Evolutionary conservation across 2,888 invertebrate genomes (phyloP).

Genomic region (Scaptomyza polygonia): DNA sequence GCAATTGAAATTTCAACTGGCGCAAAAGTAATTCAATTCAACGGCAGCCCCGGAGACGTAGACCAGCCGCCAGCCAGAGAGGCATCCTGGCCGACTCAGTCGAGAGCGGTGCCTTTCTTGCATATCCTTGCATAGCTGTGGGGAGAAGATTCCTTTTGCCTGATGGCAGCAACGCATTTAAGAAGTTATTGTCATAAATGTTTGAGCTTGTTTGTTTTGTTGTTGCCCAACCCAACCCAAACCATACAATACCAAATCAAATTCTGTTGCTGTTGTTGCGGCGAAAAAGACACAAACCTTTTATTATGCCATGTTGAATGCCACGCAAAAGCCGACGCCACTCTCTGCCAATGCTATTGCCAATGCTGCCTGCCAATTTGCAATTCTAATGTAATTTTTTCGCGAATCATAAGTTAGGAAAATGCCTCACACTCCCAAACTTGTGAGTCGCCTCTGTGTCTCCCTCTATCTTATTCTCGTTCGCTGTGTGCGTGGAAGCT

Average conservation of each 20-base stretch:
- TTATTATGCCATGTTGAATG: slow-evolving; percentile 74
- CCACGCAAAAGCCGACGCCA: slow-evolving; percentile 27
- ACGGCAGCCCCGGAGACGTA: slow-evolving; percentile 68
- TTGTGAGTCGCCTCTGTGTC: slow-evolving; percentile 38
- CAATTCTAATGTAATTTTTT: slow-evolving; percentile 83
- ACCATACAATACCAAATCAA: slow-evolving; percentile 41
- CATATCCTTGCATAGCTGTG: slow-evolving; percentile 56
- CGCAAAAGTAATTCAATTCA: slow-evolving; percentile 81
- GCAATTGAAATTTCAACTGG: slow-evolving; percentile 79
- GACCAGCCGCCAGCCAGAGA: slow-evolving; percentile 44
- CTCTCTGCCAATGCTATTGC: neutral
- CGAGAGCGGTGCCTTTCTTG: slow-evolving; percentile 28
- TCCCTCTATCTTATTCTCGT: no score
- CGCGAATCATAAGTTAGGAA: slow-evolving; percentile 78
- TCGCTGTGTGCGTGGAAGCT: slow-evolving; percentile 4
- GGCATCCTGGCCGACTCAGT: slow-evolving; percentile 13
- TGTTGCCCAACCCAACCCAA: slow-evolving; percentile 1
- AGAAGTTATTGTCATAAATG: slow-evolving; percentile 81
- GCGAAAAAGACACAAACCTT: slow-evolving; percentile 67
- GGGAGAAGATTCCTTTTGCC: slow-evolving; percentile 33
- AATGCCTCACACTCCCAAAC: slow-evolving; percentile 43
- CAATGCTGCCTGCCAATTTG: slow-evolving; percentile 68
- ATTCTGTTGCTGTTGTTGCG: slow-evolving; percentile 45
- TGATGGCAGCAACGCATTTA: slow-evolving; percentile 71
- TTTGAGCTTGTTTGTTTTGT: slow-evolving; percentile 68